Percentiles rank a stretch among this genome's conserved stretches.
phyloP scores from a whole-genome alignment of 2,113 vertebrate species.

The Pseudonaja textilis region DNA sequence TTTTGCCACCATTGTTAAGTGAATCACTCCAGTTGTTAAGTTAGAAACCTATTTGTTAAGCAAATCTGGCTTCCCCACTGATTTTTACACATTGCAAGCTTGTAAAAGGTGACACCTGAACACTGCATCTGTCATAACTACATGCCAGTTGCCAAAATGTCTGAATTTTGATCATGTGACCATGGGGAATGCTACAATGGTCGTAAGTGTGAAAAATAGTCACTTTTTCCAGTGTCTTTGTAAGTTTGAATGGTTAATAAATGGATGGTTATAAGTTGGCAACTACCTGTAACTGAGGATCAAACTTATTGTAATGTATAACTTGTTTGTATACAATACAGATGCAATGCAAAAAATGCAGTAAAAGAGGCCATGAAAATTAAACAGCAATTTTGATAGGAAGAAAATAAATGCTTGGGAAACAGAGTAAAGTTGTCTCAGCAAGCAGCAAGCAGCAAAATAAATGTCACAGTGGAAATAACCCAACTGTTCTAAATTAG shows the following conservation, averaged over 20 bases:
- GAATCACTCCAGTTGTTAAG: too few relatives aligned
- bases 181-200: background rate
- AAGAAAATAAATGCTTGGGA: background rate
- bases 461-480: background rate
- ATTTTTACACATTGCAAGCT: background rate
- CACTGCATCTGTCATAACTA: background rate
- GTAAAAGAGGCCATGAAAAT: background rate
- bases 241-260: background rate
- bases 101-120: background rate
- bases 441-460: background rate
- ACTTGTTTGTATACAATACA: background rate
- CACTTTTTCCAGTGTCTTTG: background rate
- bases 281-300: background rate
- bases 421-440: background rate
- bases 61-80: background rate
- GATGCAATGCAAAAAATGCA: background rate
- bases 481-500: background rate
- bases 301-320: background rate
- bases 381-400: background rate
- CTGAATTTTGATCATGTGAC: background rate
- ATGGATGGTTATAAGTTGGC: background rate
- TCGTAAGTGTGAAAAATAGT: background rate
- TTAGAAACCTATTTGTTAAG: background rate
- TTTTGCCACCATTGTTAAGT: background rate
- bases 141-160: background rate